Evolutionary conservation across 2,797 vertebrate species (phyloP), one percentile per base, ranked within the genome.

Genomic region (Scarus forsteni): DNA sequence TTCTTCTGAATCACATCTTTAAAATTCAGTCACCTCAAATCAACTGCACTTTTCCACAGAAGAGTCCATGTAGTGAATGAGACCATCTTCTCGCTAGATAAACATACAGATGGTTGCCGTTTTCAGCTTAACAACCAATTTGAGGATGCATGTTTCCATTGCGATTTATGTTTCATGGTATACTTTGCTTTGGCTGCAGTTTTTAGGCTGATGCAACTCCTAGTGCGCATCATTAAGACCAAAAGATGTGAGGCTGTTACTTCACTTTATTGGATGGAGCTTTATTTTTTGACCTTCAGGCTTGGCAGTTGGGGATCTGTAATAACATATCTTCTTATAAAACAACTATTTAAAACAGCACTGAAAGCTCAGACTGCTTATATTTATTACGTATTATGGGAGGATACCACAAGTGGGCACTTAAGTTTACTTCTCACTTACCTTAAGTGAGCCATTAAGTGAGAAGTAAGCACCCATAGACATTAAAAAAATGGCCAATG

Each of bases 21-120:
- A 69, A 68, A 39, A 64, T 80, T 62, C 66, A 70, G 54, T 51
- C 79, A 76, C 79, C 63, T 74, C 67, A 46, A 68, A 85, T 88
- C 84, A 83, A 73, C 73, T 66, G 45, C 63, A 71, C 70, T 83
- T 81, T 87, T 84, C 77, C 77, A 65, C 48, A 9, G 12, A 81
- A 27, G 60, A 77, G n/a, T 46, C 56, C 19, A 43, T 61, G 56
- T 79, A 76, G 66, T 65, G 60, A 85, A 79, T 53, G 69, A 65
- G 76, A 68, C 40, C 1, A 48, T 39, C 56, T 73, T 51, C 59
- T 55, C 52, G 60, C 49, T 40, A 48, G 43, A 36, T 49, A 77
- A 45, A 44, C 49, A 34, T 18, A 5, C 59, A 44, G 58, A 62
- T 50, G 60, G 60, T 65, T 63, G 7, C 56, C 50, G 46, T 59